Evolutionary conservation across 2,113 vertebrate species (phyloP).

Genomic region (Engraulis encrasicolus): DNA sequence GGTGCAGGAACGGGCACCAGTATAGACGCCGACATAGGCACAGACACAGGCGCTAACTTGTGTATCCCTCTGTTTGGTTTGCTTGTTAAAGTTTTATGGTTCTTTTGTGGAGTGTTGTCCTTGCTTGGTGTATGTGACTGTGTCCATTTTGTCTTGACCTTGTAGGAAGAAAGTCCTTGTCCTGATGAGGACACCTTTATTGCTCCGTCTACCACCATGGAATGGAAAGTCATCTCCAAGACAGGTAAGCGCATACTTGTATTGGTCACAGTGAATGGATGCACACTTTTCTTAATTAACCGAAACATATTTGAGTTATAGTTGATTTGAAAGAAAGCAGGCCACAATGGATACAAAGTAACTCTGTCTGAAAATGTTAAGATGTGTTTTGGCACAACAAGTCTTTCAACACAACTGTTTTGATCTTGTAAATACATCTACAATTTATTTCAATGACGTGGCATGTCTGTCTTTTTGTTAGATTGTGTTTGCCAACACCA

Average conservation of each 20-base stretch:
- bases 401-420: no score
- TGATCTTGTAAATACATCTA: no score
- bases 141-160: conserved; percentile 66
- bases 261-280: neutral
- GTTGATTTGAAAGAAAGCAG: no score
- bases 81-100: neutral
- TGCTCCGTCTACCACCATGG: conserved; percentile 74
- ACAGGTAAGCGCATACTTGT: conserved; percentile 75
- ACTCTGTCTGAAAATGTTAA: no score
- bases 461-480: neutral
- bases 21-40: no score
- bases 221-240: conserved; percentile 72
- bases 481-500: neutral
- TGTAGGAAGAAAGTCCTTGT: conserved; percentile 63
- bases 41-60: no score
- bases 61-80: neutral
- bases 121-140: neutral
- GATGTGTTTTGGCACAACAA: no score
- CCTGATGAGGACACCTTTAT: conserved; percentile 69
- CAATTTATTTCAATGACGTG: neutral
- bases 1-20: no score
- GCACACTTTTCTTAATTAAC: neutral
- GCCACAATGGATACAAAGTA: no score
- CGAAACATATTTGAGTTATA: no score
- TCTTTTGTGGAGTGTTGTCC: neutral